phyloP scores from a whole-genome alignment of 92 coral and sea anemone species.

The Pocillopora meandrina region DNA sequence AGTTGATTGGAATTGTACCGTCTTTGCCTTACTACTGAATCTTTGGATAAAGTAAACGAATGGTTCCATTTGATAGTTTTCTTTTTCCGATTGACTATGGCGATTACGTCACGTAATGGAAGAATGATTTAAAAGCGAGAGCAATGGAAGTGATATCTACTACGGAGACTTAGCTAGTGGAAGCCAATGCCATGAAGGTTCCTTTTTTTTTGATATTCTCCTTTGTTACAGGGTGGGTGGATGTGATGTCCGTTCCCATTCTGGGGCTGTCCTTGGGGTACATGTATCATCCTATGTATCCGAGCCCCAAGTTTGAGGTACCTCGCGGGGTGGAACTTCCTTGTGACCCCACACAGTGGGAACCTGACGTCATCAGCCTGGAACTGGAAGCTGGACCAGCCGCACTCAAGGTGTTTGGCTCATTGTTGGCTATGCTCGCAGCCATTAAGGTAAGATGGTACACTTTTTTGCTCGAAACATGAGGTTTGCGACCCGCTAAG shows the following conservation, averaged over 20 bases:
- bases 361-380: slow-evolving; percentile 93
- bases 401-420: slow-evolving; percentile 87
- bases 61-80: too few relatives aligned
- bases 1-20: too few relatives aligned
- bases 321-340: slow-evolving; percentile 69
- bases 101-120: too few relatives aligned
- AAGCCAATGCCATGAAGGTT: neutral
- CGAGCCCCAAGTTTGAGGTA: slow-evolving; percentile 67
- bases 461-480: neutral
- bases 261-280: slow-evolving; percentile 85
- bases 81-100: too few relatives aligned
- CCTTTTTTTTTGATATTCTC: neutral
- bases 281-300: slow-evolving; percentile 90
- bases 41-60: too few relatives aligned
- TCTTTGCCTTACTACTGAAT: too few relatives aligned
- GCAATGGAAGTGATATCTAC: too few relatives aligned
- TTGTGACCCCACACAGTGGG: slow-evolving; percentile 79
- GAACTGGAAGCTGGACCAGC: slow-evolving; percentile 98
- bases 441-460: slow-evolving; percentile 75
- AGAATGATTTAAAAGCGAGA: too few relatives aligned
- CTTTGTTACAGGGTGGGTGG: slow-evolving; percentile 77
- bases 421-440: slow-evolving; percentile 76
- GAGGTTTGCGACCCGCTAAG: too few relatives aligned
- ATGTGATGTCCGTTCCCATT: slow-evolving; percentile 93
- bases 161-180: too few relatives aligned